Conservation (phyloP, 2,888 invertebrate species). For the Andrena flavipes region DNA sequence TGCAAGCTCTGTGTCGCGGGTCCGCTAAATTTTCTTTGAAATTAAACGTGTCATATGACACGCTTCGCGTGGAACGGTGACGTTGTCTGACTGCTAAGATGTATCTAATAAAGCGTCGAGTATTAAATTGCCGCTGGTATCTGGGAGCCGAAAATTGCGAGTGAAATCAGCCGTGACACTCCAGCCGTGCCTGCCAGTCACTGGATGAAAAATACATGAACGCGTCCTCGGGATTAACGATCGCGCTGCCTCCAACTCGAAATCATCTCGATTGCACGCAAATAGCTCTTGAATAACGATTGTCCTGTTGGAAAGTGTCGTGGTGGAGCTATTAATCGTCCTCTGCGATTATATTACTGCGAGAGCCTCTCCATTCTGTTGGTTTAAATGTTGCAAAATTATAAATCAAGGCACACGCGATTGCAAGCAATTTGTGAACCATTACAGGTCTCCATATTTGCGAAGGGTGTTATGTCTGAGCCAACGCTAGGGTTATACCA, state of each 20-base stretch:
- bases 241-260: background rate
- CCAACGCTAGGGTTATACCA: background rate
- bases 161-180: slow-evolving; percentile 25
- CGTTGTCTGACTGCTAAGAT: slow-evolving; percentile 15
- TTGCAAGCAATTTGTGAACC: too few species aligned
- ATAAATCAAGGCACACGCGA: too few species aligned
- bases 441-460: background rate
- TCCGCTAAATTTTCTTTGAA: background rate
- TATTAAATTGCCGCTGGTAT: slow-evolving; percentile 25
- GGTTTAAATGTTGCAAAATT: too few species aligned
- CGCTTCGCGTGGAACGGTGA: slow-evolving; percentile 13
- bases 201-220: slow-evolving; percentile 23
- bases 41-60: slow-evolving; percentile 29
- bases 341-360: background rate
- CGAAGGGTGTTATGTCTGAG: background rate
- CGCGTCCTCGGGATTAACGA: slow-evolving; percentile 5
- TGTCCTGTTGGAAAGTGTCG: slow-evolving; percentile 12
- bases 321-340: background rate
- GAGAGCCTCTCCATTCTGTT: too few species aligned
- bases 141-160: slow-evolving; percentile 12
- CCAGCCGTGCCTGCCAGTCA: background rate
- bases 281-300: slow-evolving; percentile 6
- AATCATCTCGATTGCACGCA: background rate
- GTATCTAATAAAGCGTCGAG: slow-evolving; percentile 41
- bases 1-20: slow-evolving; percentile 5